Evolutionary conservation across 2,113 vertebrate genomes (phyloP).

Genomic region (Acanthochromis polyacanthus): DNA sequence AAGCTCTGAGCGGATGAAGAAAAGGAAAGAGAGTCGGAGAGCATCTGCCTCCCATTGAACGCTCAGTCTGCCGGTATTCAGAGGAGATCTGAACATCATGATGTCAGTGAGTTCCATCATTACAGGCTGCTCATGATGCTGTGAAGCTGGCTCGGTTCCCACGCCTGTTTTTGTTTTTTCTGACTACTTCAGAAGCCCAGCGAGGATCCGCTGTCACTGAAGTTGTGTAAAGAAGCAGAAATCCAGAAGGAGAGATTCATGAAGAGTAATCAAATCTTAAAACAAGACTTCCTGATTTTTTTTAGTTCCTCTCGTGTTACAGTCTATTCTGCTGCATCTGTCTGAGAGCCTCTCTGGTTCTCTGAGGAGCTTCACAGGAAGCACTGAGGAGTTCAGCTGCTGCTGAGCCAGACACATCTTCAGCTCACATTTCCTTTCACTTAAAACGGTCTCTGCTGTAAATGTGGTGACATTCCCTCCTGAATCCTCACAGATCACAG

Average conservation of each 20-base stretch:
- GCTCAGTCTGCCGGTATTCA: conserved; percentile 76
- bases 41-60: conserved; percentile 84
- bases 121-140: conserved; percentile 73
- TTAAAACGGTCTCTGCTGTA: conserved; percentile 20
- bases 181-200: conserved; percentile 43
- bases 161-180: conserved; percentile 62
- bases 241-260: conserved; percentile 11
- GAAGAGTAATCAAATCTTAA: conserved; percentile 21
- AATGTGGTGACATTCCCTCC: neutral
- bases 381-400: conserved; percentile 64
- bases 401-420: conserved; percentile 65
- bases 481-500: no score
- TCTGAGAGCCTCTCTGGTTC: conserved; percentile 19
- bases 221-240: conserved; percentile 45
- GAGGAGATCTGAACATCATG: conserved; percentile 61
- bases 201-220: conserved; percentile 59
- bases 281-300: conserved; percentile 43
- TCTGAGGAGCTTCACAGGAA: conserved; percentile 31
- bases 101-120: conserved; percentile 82
- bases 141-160: conserved; percentile 67
- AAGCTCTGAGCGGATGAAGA: conserved; percentile 53
- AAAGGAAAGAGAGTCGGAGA: conserved; percentile 41
- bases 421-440: conserved; percentile 58
- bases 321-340: conserved; percentile 46
- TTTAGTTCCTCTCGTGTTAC: conserved; percentile 41